A percentile compares a stretch with the other conserved stretches of the same genome.
Evolutionary conservation across 2,888 invertebrate genomes (phyloP).

Genomic region (Xestia c-nigrum): DNA sequence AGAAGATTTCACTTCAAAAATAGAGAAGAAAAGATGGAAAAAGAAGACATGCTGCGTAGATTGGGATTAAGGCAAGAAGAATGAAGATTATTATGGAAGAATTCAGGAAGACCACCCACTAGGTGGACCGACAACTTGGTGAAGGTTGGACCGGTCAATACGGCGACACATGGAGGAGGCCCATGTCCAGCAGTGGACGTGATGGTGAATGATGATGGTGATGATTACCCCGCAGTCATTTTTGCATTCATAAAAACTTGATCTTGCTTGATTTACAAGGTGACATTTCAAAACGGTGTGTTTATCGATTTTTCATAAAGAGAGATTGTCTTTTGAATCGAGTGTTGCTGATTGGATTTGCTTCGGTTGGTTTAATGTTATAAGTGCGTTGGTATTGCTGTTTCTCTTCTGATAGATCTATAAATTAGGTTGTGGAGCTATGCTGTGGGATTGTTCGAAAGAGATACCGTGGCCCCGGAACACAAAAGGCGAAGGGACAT

Average conservation of each 20-base stretch:
- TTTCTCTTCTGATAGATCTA: conserved; percentile 5
- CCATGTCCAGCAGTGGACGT: too few relatives aligned
- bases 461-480: too few relatives aligned
- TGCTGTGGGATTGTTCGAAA: neutral
- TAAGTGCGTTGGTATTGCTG: neutral
- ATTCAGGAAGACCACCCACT: neutral
- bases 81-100: neutral
- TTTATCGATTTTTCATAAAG: conserved; percentile 30
- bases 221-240: neutral
- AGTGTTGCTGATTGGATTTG: conserved; percentile 13
- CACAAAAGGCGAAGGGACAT: too few relatives aligned
- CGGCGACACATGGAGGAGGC: too few relatives aligned
- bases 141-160: too few relatives aligned
- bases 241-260: neutral
- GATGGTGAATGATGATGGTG: too few relatives aligned
- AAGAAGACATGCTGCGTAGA: neutral
- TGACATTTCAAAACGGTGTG: conserved; percentile 6
- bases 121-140: too few relatives aligned
- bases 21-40: neutral
- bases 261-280: conserved; percentile 31
- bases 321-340: conserved; percentile 28
- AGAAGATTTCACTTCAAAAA: too few relatives aligned
- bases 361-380: conserved; percentile 22
- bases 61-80: neutral
- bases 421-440: neutral